Conservation (phyloP, 2,113 vertebrate species). For the Merops nubicus region DNA sequence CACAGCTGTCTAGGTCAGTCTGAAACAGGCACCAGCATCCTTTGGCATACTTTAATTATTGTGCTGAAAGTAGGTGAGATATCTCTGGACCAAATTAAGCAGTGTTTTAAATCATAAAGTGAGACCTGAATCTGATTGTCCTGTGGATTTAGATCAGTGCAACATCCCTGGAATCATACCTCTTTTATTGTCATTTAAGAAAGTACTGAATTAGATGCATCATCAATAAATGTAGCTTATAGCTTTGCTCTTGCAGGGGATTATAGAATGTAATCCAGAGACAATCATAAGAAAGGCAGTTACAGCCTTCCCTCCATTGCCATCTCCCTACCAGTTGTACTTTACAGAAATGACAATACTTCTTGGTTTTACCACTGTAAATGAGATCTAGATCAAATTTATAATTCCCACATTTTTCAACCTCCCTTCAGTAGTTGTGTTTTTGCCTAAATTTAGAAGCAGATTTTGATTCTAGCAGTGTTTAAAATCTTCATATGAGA, state of each 20-base stretch:
- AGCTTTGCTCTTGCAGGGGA: not conserved
- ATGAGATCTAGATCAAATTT: not conserved
- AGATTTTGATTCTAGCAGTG: not conserved
- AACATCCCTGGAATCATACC: not conserved
- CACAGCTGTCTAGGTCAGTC: not conserved
- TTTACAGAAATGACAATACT: not conserved
- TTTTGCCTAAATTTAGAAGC: not conserved
- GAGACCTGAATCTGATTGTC: not conserved
- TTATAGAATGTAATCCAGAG: not conserved
- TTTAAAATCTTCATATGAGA: not conserved
- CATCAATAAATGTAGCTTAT: constrained; percentile 16
- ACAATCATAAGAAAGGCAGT: not conserved
- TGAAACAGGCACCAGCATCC: not conserved
- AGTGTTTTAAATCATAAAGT: not conserved
- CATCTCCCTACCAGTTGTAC: not conserved
- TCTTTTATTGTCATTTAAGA: not conserved
- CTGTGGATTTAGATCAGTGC: not conserved
- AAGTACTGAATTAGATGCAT: not conserved
- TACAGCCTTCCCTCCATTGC: not conserved
- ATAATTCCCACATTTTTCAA: not conserved
- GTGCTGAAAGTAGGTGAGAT: not conserved
- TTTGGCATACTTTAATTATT: not conserved
- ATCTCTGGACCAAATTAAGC: not conserved
- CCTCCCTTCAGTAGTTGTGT: not conserved
- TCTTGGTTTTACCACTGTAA: not conserved